Percentiles rank a stretch among this genome's conserved stretches.
These are phyloP conservation scores for Caracal caracal DNA, from an alignment of 2,113 vertebrate genomes.

Conservation along the genomic window DNA sequence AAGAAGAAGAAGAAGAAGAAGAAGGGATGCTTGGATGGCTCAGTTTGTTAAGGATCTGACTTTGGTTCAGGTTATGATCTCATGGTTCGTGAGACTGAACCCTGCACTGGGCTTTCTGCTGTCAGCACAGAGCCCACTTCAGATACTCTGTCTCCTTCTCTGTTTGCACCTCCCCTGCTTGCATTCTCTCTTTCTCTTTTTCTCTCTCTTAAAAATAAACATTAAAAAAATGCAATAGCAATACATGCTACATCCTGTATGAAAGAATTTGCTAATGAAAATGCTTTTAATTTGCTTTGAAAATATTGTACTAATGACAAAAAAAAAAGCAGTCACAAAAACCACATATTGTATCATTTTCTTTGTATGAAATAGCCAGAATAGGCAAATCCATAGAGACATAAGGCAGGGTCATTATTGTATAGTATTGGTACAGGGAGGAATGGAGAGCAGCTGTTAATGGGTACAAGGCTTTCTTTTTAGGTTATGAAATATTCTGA, in stretches of 20 bases:
- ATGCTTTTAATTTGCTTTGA: background rate
- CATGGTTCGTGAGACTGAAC: too few relatives aligned
- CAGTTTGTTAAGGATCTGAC: too few relatives aligned
- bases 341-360: background rate
- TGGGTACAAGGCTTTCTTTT: background rate
- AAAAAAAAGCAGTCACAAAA: background rate
- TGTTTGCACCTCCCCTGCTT: too few relatives aligned
- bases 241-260: background rate
- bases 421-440: background rate
- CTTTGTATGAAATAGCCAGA: background rate
- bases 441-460: background rate
- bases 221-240: background rate
- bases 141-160: too few relatives aligned
- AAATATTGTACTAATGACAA: background rate
- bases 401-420: background rate
- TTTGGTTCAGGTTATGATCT: too few relatives aligned
- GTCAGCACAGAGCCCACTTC: too few relatives aligned
- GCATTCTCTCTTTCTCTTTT: too few relatives aligned
- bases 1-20: too few relatives aligned
- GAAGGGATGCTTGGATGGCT: too few relatives aligned
- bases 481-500: background rate
- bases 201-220: too few relatives aligned
- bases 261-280: background rate
- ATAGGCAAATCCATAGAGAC: background rate
- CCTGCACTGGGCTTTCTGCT: too few relatives aligned